Base-by-base conservation (phyloP, 1,140 invertebrate genomes). In the Drosophila setifemur region DNA sequence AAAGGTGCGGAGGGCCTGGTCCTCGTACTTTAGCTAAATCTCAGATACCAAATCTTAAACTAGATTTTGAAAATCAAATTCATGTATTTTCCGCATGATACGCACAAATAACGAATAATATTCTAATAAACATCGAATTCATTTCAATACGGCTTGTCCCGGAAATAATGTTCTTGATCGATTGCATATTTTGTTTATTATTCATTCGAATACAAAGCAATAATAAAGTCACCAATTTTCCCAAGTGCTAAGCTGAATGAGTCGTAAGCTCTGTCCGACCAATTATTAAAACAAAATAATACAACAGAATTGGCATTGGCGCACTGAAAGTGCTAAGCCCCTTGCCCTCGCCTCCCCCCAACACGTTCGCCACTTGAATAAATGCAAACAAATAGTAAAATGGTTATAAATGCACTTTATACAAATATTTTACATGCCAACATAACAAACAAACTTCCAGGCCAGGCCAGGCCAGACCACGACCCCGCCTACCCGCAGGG, bases 361-460 rank as follows among this genome's bases (percentile, higher is more conserved):
- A 63, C 57, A 61, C 43, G 44, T 50, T 60, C 43, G 44, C 31
- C 64, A 48, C 68, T 60, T 55, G 28, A 78, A 73, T 69, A 69
- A 73, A 73, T 37, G 50, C 69, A 48, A 78, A 67, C 64, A 71
- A 81, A 74, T 75, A 81, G 70, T 71, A 66, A 75, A 75, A 81
- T 71, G 19, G 71, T 57, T 55, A 61, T 75, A 81, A 75, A 66
- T 71, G 66, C 58, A 75, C 76, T 81, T 78, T 78, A 47, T 53
- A 55, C 69, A 78, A 78, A 78, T 78, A 78, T 69, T 73, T 69
- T 57, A 66, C 61, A 78, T 78, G 74, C 74, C 74, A 60, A 61
- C 39, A 50, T 16, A 49, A 48, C 45, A 39, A 43, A 19, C 55
- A 52, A 70, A 28, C 35, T 50, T 49, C 53, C 31, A 39, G 23